phyloP scores from a whole-genome alignment of 37 sponge, comb jelly and placozoan genomes.

The Hexactinellida sp. region DNA sequence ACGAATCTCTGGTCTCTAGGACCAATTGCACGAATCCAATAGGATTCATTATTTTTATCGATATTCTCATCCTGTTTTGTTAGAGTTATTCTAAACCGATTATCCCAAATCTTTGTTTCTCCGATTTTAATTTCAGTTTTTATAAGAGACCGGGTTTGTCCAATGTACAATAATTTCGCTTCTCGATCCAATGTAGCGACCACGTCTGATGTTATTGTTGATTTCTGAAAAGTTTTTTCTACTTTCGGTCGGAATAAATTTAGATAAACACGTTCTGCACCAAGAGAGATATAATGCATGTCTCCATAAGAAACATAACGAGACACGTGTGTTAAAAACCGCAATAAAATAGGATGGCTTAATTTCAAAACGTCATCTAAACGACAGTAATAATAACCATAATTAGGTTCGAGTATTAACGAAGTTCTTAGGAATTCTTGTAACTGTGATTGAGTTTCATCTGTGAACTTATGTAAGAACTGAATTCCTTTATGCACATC shows the following conservation, averaged over 20 bases:
- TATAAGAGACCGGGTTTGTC: background rate
- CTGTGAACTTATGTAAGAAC: background rate
- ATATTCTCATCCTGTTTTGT: background rate
- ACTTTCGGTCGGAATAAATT: background rate
- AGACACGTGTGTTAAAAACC: background rate
- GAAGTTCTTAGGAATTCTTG: background rate
- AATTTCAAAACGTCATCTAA: background rate
- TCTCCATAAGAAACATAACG: background rate
- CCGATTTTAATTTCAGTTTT: slow-evolving; percentile 17
- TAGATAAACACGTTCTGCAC: background rate
- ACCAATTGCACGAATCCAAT: background rate
- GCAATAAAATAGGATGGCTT: background rate
- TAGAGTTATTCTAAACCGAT: slow-evolving; percentile 32
- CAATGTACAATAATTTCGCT: background rate
- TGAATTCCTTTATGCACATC: background rate
- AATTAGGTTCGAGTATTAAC: background rate
- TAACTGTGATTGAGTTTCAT: background rate
- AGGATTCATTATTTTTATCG: background rate
- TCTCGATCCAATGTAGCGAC: background rate
- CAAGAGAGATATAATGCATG: background rate
- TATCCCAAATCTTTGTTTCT: slow-evolving; percentile 40
- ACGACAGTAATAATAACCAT: background rate
- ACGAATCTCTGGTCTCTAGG: slow-evolving; percentile 8
- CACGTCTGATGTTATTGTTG: background rate
- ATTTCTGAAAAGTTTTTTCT: background rate